phyloP scores from a whole-genome alignment of 2,113 vertebrate species.

The Piprites chloris region DNA sequence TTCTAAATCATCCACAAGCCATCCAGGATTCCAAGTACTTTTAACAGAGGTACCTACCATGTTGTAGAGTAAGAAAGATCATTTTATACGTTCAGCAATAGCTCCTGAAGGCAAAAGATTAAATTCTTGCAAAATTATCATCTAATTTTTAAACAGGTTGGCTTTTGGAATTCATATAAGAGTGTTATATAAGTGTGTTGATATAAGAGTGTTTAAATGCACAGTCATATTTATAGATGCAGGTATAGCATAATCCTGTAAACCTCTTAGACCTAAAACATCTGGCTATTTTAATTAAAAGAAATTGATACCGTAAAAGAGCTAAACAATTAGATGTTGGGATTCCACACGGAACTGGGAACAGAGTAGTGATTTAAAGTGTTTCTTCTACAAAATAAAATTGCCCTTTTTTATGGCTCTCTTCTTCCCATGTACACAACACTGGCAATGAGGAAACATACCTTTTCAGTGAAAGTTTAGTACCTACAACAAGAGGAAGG shows the following conservation, averaged over 20 bases:
- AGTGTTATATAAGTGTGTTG: no score
- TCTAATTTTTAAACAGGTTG: not conserved
- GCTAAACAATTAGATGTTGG: not conserved
- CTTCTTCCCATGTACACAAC: not conserved
- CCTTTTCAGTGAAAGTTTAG: not conserved
- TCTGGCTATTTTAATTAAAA: not conserved
- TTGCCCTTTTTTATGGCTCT: not conserved
- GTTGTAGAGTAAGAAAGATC: not conserved
- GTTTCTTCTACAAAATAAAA: not conserved
- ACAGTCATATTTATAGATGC: not conserved
- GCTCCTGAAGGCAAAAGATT: not conserved
- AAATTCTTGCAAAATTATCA: not conserved
- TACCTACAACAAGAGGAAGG: not conserved
- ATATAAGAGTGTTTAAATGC: not conserved
- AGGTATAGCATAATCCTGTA: not conserved
- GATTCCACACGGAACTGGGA: not conserved
- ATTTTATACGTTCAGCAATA: not conserved
- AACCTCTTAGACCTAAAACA: not conserved
- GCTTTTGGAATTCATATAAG: not conserved
- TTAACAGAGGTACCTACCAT: not conserved
- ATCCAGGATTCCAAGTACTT: not conserved
- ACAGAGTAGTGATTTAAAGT: not conserved
- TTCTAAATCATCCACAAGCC: not conserved
- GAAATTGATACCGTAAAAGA: not conserved
- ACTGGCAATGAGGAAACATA: not conserved